Percentiles rank a stretch among this genome's conserved stretches.
Evolutionary conservation across 2,797 vertebrate genomes (phyloP).

Genomic region (Petrocephalus schoutedeni): DNA sequence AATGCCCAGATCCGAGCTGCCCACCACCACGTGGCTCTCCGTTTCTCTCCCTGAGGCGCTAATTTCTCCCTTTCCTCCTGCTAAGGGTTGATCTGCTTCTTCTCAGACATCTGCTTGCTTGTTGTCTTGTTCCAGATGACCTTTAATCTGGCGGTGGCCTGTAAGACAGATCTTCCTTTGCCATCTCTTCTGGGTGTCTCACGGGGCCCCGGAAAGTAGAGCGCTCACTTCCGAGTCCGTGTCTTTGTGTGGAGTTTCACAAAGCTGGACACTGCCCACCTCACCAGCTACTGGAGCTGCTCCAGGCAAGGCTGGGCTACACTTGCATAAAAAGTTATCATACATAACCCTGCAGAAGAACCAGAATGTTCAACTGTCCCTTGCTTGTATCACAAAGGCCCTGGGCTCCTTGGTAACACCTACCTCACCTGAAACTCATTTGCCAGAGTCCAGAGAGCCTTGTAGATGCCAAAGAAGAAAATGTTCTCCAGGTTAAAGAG

Average conservation of each 20-base stretch:
- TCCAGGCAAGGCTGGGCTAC: background rate
- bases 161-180: background rate
- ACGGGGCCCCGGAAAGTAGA: background rate
- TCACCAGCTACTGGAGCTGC: background rate
- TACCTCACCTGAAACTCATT: background rate
- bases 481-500: constrained; percentile 92
- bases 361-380: background rate
- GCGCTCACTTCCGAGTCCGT: background rate
- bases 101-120: background rate
- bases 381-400: background rate
- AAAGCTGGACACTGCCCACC: background rate
- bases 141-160: background rate
- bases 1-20: background rate
- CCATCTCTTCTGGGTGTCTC: background rate
- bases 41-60: background rate
- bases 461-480: constrained; percentile 93
- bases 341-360: background rate
- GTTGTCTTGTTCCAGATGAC: background rate
- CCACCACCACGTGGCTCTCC: background rate
- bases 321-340: background rate
- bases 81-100: background rate
- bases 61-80: background rate
- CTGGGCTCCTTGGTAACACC: background rate
- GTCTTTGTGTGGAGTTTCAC: background rate
- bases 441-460: constrained; percentile 41